A percentile compares a stretch with the other conserved stretches of the same genome.
Evolutionary conservation across 2,888 invertebrate genomes (phyloP).

Genomic region (Brachypalpus laphriformis): DNA sequence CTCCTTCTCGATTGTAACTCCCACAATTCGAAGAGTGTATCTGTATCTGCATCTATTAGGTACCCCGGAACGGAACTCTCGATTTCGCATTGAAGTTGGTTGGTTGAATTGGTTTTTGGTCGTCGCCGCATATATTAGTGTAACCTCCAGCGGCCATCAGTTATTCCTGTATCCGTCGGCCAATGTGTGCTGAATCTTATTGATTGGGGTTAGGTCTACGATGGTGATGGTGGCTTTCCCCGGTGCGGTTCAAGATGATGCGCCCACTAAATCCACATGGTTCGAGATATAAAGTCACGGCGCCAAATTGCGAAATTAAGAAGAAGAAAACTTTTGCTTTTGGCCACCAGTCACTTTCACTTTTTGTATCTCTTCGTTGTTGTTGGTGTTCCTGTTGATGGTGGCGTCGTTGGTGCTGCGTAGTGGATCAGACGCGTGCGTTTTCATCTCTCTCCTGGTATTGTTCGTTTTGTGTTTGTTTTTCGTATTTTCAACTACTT

Average conservation of each 20-base stretch:
- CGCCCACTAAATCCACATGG: constrained; percentile 56
- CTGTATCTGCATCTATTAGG: constrained; percentile 35
- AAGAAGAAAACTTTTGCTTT: constrained; percentile 70
- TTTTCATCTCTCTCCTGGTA: constrained; percentile 25
- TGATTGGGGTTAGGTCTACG: constrained; percentile 69
- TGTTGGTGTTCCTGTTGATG: neutral
- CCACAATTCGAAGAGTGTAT: constrained; percentile 60
- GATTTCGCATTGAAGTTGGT: constrained; percentile 42
- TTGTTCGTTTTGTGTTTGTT: constrained; percentile 17
- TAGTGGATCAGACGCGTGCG: constrained; percentile 46
- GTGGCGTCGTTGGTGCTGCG: constrained; percentile 43
- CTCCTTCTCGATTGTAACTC: constrained; percentile 48
- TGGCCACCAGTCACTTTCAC: constrained; percentile 68
- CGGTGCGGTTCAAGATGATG: constrained; percentile 55
- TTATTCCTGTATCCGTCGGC: constrained; percentile 34
- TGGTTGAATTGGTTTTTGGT: neutral
- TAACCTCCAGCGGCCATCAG: constrained; percentile 53
- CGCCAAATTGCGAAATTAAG: constrained; percentile 73
- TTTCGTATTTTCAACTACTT: constrained; percentile 12
- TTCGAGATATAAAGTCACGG: constrained; percentile 58
- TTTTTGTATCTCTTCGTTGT: constrained; percentile 18
- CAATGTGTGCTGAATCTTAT: constrained; percentile 66
- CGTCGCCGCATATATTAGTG: neutral
- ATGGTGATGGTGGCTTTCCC: constrained; percentile 53
- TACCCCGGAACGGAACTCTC: constrained; percentile 57